Percentiles rank a stretch among this genome's conserved stretches.
Conservation (phyloP, 2,888 invertebrate species). For the Meganola albula region DNA sequence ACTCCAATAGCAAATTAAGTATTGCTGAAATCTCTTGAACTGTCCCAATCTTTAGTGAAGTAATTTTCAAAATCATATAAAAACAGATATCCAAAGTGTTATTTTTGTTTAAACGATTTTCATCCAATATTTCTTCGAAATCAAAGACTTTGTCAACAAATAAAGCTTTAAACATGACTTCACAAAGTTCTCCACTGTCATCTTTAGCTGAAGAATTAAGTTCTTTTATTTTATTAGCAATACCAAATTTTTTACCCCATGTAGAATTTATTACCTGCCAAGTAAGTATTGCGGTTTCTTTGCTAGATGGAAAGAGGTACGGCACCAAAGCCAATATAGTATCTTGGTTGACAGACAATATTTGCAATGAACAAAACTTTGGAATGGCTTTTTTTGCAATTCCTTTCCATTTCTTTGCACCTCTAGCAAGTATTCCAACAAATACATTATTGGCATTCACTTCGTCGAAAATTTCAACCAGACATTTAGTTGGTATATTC, state of each 20-base stretch:
- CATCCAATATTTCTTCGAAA: slow-evolving; percentile 48
- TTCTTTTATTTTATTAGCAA: slow-evolving; percentile 31
- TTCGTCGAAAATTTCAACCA: slow-evolving; percentile 62
- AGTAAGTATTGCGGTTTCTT: slow-evolving; percentile 42
- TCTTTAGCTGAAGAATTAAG: slow-evolving; percentile 34
- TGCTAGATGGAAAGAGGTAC: slow-evolving; percentile 77
- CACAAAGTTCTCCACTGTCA: slow-evolving; percentile 39
- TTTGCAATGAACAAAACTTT: slow-evolving; percentile 63
- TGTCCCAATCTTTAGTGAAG: slow-evolving; percentile 50
- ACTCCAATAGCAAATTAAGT: slow-evolving; percentile 60
- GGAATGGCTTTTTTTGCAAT: slow-evolving; percentile 57
- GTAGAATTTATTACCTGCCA: slow-evolving; percentile 52
- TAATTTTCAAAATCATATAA: slow-evolving; percentile 63
- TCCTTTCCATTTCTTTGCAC: slow-evolving; percentile 53
- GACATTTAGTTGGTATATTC: slow-evolving; percentile 51
- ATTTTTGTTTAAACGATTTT: slow-evolving; percentile 41
- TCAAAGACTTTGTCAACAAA: slow-evolving; percentile 42
- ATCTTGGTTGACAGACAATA: slow-evolving; percentile 71
- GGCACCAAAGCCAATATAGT: slow-evolving; percentile 79
- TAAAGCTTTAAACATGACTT: slow-evolving; percentile 48
- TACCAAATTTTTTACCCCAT: slow-evolving; percentile 54
- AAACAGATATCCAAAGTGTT: slow-evolving; percentile 52
- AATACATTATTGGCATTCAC: slow-evolving; percentile 65
- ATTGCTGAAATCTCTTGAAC: slow-evolving; percentile 53
- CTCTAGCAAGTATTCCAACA: slow-evolving; percentile 69